Base-by-base conservation (phyloP, 2,888 invertebrate genomes). In the Philereme vetulata region DNA sequence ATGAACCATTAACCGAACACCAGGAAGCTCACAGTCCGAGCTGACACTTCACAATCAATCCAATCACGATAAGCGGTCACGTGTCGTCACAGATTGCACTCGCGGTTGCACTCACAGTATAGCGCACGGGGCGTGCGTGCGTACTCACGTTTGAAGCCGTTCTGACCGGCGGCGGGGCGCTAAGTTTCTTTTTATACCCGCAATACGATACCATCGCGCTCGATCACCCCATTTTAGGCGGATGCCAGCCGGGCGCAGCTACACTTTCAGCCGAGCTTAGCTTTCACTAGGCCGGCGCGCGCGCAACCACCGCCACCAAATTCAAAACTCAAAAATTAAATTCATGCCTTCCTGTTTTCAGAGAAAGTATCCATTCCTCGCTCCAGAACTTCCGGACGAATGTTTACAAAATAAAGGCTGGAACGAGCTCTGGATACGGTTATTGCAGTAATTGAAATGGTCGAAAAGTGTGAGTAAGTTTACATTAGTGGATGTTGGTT, bases 91-190 rank as follows among this genome's bases (percentile, higher is more conserved):
- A 6, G 1, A 5, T 58, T 69, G 73, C 84, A 85, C 86, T 80
- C 81, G 81, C 82, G 83, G 71, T 72, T 79, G 78, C 86, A 87
- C 87, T 78, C 84, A 83, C 82, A 77, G 71, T 81, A 48, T 71
- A 72, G 70, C 78, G 77, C 82, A 76, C 81, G 64, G 72, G 69
- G 77, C 89, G 84, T 86, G 84, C 86, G 88, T 74, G 83, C 81
- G 75, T 85, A 97, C 97, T 97, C 97, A 97, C 97, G 97, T 96
- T 97, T 95, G 96, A 96, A 97, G 97, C 97, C 97, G 97, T 97
- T 97, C 97, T 97, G 97, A 96, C 95, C 95, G 95, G 94, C 94
- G 93, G 94, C 94, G 94, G 93, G 94, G 93, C 92, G 93, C 91
- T 86, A 86, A 86, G 91, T 91, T 93, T 93, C 93, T 94, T 95